Conservation (phyloP, 53 echinoderm and acorn worm species). For the Holothuria leucospilota region DNA sequence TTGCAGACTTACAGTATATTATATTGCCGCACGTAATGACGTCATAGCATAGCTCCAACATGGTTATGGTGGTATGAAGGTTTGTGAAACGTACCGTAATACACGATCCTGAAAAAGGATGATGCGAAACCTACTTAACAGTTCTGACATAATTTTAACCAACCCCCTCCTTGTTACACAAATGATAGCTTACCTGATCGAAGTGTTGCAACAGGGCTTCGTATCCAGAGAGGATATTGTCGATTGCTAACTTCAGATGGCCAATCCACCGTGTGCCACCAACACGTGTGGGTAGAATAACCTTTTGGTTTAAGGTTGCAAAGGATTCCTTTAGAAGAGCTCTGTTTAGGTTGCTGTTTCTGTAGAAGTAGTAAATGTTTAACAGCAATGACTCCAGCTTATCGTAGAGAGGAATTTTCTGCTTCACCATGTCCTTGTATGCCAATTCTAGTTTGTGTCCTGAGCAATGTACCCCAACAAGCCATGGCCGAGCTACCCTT, state of each 20-base stretch:
- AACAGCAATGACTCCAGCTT: neutral
- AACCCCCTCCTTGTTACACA: too few relatives aligned
- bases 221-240: too few relatives aligned
- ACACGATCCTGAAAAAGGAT: neutral
- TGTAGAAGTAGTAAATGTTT: neutral
- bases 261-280: neutral
- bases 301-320: neutral
- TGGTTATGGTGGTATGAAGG: neutral
- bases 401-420: neutral
- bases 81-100: neutral
- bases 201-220: too few relatives aligned
- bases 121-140: too few relatives aligned
- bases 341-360: neutral
- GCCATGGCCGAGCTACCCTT: conserved; percentile 7
- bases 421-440: neutral
- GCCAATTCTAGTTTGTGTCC: neutral
- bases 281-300: neutral
- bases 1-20: too few relatives aligned
- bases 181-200: too few relatives aligned
- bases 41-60: too few relatives aligned
- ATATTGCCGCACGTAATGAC: too few relatives aligned
- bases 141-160: too few relatives aligned
- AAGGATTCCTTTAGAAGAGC: neutral
- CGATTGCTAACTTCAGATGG: neutral
- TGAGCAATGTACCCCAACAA: neutral